A percentile compares a stretch with the other conserved stretches of the same genome.
Evolutionary conservation across 2,888 invertebrate genomes (phyloP).

Genomic region (Cheilosia vulpina): DNA sequence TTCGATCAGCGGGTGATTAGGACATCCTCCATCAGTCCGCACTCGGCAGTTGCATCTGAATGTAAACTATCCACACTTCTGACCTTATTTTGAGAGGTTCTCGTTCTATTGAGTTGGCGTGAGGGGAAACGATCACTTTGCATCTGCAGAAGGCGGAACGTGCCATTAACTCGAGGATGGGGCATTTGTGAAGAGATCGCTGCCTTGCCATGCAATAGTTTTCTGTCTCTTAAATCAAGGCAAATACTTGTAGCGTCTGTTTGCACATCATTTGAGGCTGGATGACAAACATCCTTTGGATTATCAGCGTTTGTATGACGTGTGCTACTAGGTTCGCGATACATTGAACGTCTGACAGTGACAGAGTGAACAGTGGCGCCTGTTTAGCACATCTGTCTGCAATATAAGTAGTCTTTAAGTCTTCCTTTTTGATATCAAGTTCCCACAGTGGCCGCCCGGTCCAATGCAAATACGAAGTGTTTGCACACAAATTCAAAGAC

Average conservation of each 20-base stretch:
- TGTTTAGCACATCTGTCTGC: constrained; percentile 48
- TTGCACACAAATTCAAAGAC: constrained; percentile 45
- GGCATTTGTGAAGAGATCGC: background rate
- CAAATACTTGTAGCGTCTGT: constrained; percentile 49
- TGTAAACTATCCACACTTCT: constrained; percentile 7
- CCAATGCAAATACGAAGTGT: constrained; percentile 45
- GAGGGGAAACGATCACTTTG: constrained; percentile 29
- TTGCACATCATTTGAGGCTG: constrained; percentile 62
- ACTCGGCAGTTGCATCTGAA: background rate
- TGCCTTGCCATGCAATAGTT: background rate
- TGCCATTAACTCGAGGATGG: constrained; percentile 49
- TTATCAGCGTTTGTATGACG: constrained; percentile 35
- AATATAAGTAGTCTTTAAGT: constrained; percentile 26
- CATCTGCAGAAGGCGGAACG: constrained; percentile 49
- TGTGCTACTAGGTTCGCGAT: constrained; percentile 44
- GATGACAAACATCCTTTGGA: constrained; percentile 63
- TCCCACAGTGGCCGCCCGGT: constrained; percentile 35
- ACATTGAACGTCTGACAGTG: constrained; percentile 52
- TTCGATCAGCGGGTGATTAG: constrained; percentile 42
- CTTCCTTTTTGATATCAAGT: constrained; percentile 52
- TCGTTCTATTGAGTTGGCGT: background rate
- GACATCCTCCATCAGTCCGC: constrained; percentile 18
- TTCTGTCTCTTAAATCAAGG: constrained; percentile 43
- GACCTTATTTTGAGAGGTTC: constrained; percentile 24
- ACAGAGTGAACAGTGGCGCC: constrained; percentile 63